These are phyloP conservation scores for Rhizomys pruinosus DNA, from an alignment of 2,113 vertebrate species.

Conservation along the genomic window DNA sequence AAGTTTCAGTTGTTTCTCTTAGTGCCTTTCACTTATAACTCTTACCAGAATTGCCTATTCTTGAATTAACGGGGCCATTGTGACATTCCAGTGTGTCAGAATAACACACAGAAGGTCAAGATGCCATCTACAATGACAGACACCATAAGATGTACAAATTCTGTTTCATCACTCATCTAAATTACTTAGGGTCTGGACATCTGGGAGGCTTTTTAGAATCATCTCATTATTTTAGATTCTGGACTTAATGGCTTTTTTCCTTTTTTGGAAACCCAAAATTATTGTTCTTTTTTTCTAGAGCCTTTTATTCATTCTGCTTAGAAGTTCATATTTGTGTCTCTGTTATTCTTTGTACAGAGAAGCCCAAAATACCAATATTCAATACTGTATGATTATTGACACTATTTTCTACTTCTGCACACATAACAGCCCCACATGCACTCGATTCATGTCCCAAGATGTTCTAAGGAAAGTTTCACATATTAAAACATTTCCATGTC, in stretches of 20 bases:
- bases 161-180: not conserved
- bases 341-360: not conserved
- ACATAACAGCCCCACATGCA: not conserved
- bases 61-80: accelerated
- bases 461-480: not conserved
- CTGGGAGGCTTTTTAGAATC: not conserved
- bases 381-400: not conserved
- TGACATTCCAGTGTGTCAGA: not conserved
- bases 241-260: not conserved
- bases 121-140: too few relatives aligned
- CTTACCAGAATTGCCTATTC: not conserved
- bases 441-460: not conserved
- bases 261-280: not conserved
- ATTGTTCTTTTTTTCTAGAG: not conserved
- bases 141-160: too few relatives aligned
- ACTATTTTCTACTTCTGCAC: not conserved
- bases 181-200: not conserved
- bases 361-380: not conserved
- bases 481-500: not conserved
- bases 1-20: not conserved
- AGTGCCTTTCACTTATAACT: not conserved
- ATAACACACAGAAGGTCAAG: accelerated
- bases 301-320: not conserved
- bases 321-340: not conserved
- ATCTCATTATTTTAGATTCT: not conserved